Base-by-base conservation (phyloP, 2,888 invertebrate species). In the Zelleria hepariella region DNA sequence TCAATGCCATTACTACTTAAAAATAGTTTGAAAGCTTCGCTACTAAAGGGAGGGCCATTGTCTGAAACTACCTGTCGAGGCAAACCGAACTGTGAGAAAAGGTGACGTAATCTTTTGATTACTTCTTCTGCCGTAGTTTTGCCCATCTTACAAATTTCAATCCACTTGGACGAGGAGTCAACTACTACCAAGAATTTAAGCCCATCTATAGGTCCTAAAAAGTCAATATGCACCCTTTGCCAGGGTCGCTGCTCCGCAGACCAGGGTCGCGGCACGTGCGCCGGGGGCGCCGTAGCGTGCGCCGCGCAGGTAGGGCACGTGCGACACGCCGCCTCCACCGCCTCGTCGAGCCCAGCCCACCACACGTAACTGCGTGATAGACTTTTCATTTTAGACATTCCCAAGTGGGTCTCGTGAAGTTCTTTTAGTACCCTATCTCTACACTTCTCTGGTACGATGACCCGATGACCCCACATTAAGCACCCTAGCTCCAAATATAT, bases 1-100 rank as follows among this genome's bases (percentile, higher is more conserved):
- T n/a, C n/a, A n/a, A n/a, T n/a, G n/a, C n/a, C n/a, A n/a, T n/a
- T 57, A 3, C 5, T 23, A 7, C 24, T 47, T 18, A 24, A 5
- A 57, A 57, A 57, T 6, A 7, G 5, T 5, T 24, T 24, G 24
- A 57, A 48, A 23, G 47, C 57, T 23, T 15, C 24, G 24, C 57
- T 57, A 2, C 26, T 26, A 18, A 58, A 58, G 3, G 58, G 58
- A 4, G 51, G 58, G 1, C 58, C 58, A 32, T 58, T 58, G 18
- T 58, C 58, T 26, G 51, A 18, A 5, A 58, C 58, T 8, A 58
- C 15, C n/a, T 58, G 26, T n/a, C 7, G 6, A 5, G 27, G 27
- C 18, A 58, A 26, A 2, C 58, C 58, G 23, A 49, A 58, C 4
- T 52, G 25, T 6, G 51, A 20, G 7, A 49, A 58, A 24, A n/a